A percentile compares a stretch with the other conserved stretches of the same genome.
Conservation (phyloP, 2,113 vertebrate genomes). For the Empidonax traillii region DNA sequence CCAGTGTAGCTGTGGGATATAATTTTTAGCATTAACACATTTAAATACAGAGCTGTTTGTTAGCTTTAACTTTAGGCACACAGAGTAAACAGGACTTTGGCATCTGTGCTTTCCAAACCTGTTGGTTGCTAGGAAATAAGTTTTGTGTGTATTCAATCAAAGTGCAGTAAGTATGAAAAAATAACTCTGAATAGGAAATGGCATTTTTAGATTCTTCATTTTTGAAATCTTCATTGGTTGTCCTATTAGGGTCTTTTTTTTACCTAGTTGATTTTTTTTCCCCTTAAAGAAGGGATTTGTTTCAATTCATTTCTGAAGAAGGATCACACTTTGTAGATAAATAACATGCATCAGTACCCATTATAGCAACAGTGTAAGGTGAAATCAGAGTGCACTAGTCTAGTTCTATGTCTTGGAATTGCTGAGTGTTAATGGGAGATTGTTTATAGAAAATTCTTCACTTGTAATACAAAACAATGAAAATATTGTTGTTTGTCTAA, state of each 20-base stretch:
- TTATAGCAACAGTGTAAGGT: constrained; percentile 1
- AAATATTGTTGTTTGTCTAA: constrained; percentile 50
- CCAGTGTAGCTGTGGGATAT: constrained; percentile 81
- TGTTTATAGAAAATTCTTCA: not conserved
- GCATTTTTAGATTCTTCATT: constrained; percentile 42
- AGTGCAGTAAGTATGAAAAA: constrained; percentile 38
- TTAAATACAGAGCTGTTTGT: constrained; percentile 89
- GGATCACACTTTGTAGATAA: not conserved
- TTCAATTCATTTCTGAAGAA: not conserved
- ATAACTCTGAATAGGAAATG: constrained; percentile 56
- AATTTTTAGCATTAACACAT: constrained; percentile 87
- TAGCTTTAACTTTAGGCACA: constrained; percentile 80
- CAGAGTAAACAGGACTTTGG: constrained; percentile 64
- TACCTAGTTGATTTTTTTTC: not conserved
- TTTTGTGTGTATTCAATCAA: constrained; percentile 47
- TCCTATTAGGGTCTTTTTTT: not conserved
- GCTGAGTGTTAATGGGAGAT: not conserved
- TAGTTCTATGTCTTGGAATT: constrained; percentile 37
- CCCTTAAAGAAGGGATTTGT: not conserved
- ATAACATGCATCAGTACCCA: not conserved
- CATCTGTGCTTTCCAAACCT: constrained; percentile 70
- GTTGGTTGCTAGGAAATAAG: constrained; percentile 66
- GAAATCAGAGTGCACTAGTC: not conserved
- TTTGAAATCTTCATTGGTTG: constrained; percentile 9
- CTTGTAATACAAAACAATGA: constrained; percentile 11